These are phyloP conservation scores for Gasteruption jaculator DNA, from an alignment of 2,888 invertebrate genomes.

Conservation along the genomic window DNA sequence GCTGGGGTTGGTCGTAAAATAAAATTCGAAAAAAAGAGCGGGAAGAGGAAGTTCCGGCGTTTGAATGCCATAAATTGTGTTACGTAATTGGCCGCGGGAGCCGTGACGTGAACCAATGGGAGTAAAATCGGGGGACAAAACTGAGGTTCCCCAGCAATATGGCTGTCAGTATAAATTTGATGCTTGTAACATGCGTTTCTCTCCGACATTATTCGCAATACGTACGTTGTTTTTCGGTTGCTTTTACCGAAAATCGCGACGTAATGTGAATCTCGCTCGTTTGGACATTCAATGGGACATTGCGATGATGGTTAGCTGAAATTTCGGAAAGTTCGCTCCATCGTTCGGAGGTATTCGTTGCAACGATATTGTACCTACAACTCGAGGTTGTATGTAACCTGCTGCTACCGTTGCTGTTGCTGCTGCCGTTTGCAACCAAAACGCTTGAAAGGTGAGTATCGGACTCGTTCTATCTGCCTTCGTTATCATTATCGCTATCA, in stretches of 20 bases:
- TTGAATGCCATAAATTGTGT: no score
- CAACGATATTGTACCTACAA: no score
- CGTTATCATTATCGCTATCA: background rate
- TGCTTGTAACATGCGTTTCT: conserved; percentile 80
- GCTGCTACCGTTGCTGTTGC: no score
- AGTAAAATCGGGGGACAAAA: conserved; percentile 69
- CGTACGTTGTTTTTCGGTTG: conserved; percentile 56
- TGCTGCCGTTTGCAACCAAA: no score
- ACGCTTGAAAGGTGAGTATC: no score
- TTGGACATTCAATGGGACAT: conserved; percentile 57
- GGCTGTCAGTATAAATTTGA: conserved; percentile 98
- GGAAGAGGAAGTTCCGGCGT: no score
- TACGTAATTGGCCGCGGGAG: conserved; percentile 24
- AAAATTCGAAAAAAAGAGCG: no score
- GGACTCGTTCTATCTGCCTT: no score
- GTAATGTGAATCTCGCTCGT: conserved; percentile 56
- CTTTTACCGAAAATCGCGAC: conserved; percentile 50
- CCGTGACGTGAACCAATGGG: conserved; percentile 58
- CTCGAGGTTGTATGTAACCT: no score
- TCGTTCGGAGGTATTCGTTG: no score
- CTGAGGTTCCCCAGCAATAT: conserved; percentile 83
- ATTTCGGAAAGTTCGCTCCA: conserved; percentile 31
- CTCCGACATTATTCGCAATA: conserved; percentile 67
- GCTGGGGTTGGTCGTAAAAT: no score
- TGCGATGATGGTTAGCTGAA: conserved; percentile 54